Base-by-base conservation (phyloP, 2,797 vertebrate species). In the Hipposideros larvatus region DNA sequence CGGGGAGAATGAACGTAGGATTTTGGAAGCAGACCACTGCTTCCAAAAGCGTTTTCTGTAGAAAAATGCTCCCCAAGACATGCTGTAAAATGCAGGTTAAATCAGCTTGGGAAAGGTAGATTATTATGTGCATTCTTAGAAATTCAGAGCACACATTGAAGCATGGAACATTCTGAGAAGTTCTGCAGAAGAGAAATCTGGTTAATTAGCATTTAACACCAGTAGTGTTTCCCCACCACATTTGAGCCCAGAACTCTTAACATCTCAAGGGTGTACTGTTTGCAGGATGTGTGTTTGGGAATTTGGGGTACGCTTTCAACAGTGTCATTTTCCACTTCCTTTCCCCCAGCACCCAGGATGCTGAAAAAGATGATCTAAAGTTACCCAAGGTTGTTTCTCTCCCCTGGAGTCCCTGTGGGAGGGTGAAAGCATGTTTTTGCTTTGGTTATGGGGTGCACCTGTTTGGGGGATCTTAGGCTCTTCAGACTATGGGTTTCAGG, bases 401-500 rank as follows among this genome's bases (percentile, higher is more conserved):
- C 57, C 46, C 51, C 34, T 7, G 21, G 28, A 59, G 77, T 79
- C 34, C 34, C 28, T 46, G 0, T 14, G n/a, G 3, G 46, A 63
- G 10, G 57, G 46, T 11, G 11, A 22, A 24, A 51, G 7, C 16
- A 2, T 1, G 9, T 18, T 21, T 79, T 19, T 75, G 16, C 59
- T 57, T 22, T 89, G 2, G 31, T 53, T 2, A 2, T 0, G 1
- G 14, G 57, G 13, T 24, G 14, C 4, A 1, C 7, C n/a, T 53
- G 3, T 63, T 28, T 61, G n/a, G 6, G 57, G n/a, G 71, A 21
- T 11, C 0, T 71, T 66, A 15, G 68, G 55, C 22, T 34, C 14
- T 63, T 53, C 26, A 59, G 75, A 74, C 28, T 22, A 11, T 21
- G 22, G 5, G 1, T 61, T 11, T 46, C 8, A 73, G 22, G 21